These are phyloP conservation scores for Cecidostiba fungosa DNA, from an alignment of 2,888 invertebrate species.

Conservation along the genomic window DNA sequence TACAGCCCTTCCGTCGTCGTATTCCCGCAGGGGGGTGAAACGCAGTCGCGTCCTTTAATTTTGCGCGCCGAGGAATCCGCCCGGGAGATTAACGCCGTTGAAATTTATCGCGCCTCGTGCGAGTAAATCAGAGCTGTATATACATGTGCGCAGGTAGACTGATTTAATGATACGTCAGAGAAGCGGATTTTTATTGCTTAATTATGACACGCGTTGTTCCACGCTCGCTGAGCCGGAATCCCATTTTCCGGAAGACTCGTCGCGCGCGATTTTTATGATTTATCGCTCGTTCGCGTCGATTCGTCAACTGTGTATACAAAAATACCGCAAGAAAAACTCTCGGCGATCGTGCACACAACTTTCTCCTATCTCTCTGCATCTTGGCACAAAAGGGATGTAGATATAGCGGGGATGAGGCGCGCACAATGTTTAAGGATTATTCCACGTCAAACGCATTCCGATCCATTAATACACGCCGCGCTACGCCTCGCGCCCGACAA, in stretches of 20 bases:
- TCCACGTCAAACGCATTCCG: slow-evolving; percentile 69
- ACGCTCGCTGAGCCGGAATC: slow-evolving; percentile 6
- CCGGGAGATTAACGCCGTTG: slow-evolving; percentile 47
- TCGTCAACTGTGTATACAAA: neutral
- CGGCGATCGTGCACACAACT: neutral
- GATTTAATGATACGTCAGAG: slow-evolving; percentile 21
- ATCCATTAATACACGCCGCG: slow-evolving; percentile 73
- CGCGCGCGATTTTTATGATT: neutral
- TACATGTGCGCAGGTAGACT: neutral
- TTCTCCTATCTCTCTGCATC: neutral
- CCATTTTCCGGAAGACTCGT: neutral
- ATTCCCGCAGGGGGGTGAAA: neutral
- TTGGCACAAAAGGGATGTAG: neutral
- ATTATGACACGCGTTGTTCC: slow-evolving; percentile 42
- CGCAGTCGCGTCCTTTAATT: slow-evolving; percentile 49
- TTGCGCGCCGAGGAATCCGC: slow-evolving; percentile 46
- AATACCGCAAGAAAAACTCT: neutral
- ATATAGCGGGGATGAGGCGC: slow-evolving; percentile 41
- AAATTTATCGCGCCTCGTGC: slow-evolving; percentile 58
- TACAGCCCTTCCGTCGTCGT: neutral
- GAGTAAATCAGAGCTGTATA: slow-evolving; percentile 22
- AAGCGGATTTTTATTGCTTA: slow-evolving; percentile 31
- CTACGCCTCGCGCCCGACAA: slow-evolving; percentile 63
- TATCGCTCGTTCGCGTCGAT: neutral
- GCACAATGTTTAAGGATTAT: slow-evolving; percentile 73